Base-by-base conservation (phyloP, 2,113 vertebrate genomes). In the Hyla sarda region DNA sequence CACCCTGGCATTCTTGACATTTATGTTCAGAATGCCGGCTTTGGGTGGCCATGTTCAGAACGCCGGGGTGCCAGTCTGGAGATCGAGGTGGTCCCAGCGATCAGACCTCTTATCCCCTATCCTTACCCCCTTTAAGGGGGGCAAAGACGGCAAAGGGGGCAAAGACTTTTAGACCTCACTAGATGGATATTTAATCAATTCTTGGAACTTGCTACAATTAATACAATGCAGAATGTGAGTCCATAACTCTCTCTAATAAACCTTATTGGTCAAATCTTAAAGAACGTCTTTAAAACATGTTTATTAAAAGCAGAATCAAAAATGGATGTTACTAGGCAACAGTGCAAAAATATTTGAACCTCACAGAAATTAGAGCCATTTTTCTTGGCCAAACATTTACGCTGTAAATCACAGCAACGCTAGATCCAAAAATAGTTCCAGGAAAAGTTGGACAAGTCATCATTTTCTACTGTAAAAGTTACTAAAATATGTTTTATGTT, bases 331-430 rank as follows among this genome's bases (percentile, higher is more conserved):
- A 12, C 67, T 16, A 71, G 67, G 67, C 67, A 71, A 41, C 67
- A 23, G 11, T 1, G 67, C 0, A 1, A 71, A 41, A 71, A 71
- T 71, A 71, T 71, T 71, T 32, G 7, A 71, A 71, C 67, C 67
- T 41, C 67, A 41, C 9, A 71, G 67, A 71, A 71, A 71, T 41
- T 71, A 71, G 67, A 71, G 41, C 32, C 32, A 41, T 71, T 71
- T 23, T 41, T 10, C 10, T 71, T 71, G 67, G 32, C 67, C 67
- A 21, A 41, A 41, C 17, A 71, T 71, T 41, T 34, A 19, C 19
- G 3, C 19, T 10, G 34, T 8, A 19, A n/a, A n/a, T 19, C 32
- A 41, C 19, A 12, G 30, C 17, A 41, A 23, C 9, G 3, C 41
- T 21, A 41, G 2, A 71, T 23, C 32, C 34, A 14, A 2, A 23